These are phyloP conservation scores for Tachuris rubrigastra DNA, from an alignment of 2,113 vertebrate species.

Conservation along the genomic window DNA sequence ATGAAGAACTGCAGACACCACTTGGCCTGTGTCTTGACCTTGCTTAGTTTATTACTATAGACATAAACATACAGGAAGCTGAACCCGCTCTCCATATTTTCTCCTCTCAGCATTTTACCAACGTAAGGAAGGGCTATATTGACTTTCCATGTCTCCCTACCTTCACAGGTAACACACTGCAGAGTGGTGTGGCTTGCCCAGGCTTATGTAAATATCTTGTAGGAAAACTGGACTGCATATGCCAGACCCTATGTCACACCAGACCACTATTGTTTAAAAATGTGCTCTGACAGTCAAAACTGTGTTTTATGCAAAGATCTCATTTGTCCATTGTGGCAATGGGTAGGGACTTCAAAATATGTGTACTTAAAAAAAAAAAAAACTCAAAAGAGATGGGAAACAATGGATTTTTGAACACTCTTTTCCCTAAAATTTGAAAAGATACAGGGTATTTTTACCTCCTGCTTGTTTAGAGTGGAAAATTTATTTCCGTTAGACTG, in stretches of 20 bases:
- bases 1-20: background rate
- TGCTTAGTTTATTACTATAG: background rate
- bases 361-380: background rate
- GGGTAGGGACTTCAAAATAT: background rate
- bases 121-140: background rate
- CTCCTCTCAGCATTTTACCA: background rate
- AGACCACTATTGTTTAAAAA: background rate
- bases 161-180: background rate
- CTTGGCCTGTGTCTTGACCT: background rate
- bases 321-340: background rate
- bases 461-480: background rate
- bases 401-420: slow-evolving; percentile 32
- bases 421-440: slow-evolving; percentile 6
- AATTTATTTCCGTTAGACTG: background rate
- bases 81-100: background rate
- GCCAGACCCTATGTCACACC: background rate
- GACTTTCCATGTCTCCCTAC: background rate
- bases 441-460: slow-evolving; percentile 6
- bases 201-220: background rate
- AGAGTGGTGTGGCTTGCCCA: background rate
- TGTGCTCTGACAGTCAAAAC: background rate
- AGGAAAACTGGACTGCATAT: background rate
- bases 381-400: background rate
- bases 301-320: background rate
- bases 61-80: background rate